Evolutionary conservation across 2,888 invertebrate genomes (phyloP).

Genomic region (Ophion ellenae): DNA sequence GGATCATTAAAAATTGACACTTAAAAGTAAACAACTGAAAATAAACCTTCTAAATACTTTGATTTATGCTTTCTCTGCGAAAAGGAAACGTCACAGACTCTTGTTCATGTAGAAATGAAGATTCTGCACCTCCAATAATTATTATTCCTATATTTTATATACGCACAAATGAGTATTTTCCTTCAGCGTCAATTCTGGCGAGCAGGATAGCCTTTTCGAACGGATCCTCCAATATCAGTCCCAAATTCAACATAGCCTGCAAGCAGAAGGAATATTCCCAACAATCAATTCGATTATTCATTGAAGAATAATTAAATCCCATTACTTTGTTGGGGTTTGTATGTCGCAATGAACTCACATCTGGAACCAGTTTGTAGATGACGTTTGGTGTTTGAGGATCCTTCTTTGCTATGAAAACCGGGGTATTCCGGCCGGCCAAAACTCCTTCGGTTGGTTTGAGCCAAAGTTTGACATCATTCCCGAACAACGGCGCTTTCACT

Average conservation of each 20-base stretch:
- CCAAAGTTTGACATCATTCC: too few relatives aligned
- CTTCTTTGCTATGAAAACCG: not conserved
- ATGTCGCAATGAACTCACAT: constrained; percentile 4
- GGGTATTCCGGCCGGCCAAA: too few relatives aligned
- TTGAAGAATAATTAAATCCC: not conserved
- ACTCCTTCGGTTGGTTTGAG: too few relatives aligned
- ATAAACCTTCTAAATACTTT: too few relatives aligned
- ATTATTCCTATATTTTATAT: not conserved
- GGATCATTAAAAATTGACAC: too few relatives aligned
- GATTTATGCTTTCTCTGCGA: too few relatives aligned
- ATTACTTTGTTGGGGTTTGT: too few relatives aligned
- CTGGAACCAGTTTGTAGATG: not conserved
- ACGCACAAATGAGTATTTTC: constrained; percentile 12
- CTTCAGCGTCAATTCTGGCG: too few relatives aligned
- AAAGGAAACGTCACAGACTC: too few relatives aligned
- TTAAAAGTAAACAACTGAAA: too few relatives aligned
- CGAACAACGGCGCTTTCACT: not conserved
- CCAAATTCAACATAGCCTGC: constrained; percentile 31
- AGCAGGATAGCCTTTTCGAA: too few relatives aligned
- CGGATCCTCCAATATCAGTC: not conserved
- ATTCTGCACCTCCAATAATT: not conserved
- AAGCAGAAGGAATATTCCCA: not conserved
- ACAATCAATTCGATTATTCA: not conserved
- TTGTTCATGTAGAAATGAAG: too few relatives aligned
- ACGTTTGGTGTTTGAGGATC: not conserved